Percentiles rank a stretch among this genome's conserved stretches.
phyloP scores from a whole-genome alignment of 2,113 vertebrate genomes.

The Clinocottus analis region DNA sequence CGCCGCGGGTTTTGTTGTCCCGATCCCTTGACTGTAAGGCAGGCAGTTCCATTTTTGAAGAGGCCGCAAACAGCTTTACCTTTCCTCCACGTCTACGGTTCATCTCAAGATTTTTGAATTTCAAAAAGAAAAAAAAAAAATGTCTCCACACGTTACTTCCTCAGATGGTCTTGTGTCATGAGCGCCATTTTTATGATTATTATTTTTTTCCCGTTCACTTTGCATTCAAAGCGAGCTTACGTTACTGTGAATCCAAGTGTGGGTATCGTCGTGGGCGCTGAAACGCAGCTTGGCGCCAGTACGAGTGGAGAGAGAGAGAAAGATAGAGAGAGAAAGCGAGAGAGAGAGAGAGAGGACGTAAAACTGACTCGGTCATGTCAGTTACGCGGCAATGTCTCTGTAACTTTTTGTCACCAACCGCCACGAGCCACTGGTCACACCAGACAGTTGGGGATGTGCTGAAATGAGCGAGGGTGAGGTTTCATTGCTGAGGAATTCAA shows the following conservation, averaged over 20 bases:
- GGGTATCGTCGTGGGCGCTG: background rate
- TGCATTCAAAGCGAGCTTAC: background rate
- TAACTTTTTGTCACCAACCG: background rate
- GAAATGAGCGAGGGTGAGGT: no score
- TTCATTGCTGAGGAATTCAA: background rate
- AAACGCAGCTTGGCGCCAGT: no score
- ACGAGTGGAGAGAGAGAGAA: no score
- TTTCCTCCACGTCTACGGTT: background rate
- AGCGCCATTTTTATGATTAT: background rate
- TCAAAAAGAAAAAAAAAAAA: no score
- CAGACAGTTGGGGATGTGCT: background rate
- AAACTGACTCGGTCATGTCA: background rate
- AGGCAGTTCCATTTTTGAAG: background rate
- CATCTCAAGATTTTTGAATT: background rate
- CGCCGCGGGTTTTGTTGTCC: background rate
- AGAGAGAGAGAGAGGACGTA: no score
- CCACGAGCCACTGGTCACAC: conserved; percentile 3
- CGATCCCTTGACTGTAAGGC: background rate
- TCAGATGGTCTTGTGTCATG: background rate
- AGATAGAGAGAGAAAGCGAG: no score
- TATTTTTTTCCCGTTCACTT: background rate
- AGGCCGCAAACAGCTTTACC: background rate
- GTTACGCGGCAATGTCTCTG: background rate
- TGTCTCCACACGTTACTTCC: background rate
- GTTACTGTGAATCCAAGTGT: background rate